These are phyloP conservation scores for Diadophis punctatus DNA, from an alignment of 2,113 vertebrate species.

Conservation along the genomic window DNA sequence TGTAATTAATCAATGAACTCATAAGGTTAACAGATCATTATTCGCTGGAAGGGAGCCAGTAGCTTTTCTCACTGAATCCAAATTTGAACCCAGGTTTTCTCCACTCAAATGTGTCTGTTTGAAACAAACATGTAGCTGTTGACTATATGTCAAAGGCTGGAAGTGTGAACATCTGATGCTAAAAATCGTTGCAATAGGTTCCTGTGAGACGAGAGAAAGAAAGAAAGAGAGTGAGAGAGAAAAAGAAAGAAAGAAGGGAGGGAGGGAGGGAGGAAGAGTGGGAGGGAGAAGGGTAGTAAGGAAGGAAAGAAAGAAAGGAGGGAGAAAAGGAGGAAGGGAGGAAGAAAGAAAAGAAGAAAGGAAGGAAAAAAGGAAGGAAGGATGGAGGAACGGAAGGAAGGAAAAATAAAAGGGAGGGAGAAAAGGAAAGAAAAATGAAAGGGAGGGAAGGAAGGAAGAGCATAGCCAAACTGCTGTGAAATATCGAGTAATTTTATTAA, in stretches of 20 bases:
- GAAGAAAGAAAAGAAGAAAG: too few species aligned
- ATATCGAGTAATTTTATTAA: neutral
- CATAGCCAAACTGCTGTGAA: neutral
- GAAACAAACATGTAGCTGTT: neutral
- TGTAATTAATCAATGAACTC: neutral
- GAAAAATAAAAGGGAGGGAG: neutral
- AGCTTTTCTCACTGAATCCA: neutral
- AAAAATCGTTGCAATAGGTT: neutral
- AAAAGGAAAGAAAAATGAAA: neutral
- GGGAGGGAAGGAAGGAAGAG: neutral
- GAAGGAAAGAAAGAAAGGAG: too few species aligned
- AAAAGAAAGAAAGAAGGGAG: fast-evolving
- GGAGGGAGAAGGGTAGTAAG: too few species aligned
- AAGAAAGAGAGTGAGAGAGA: too few species aligned
- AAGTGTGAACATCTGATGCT: neutral
- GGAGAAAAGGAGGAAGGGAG: fast-evolving
- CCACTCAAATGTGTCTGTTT: neutral
- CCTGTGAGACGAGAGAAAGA: neutral
- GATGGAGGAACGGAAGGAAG: neutral
- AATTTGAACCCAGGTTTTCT: neutral
- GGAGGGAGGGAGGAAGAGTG: too few species aligned
- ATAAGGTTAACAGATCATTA: neutral
- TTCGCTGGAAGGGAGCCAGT: neutral
- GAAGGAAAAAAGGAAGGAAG: neutral
- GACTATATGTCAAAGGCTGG: neutral